These are phyloP conservation scores for Tryphoninae sp. DNA, from an alignment of 2,888 invertebrate genomes.

Conservation along the genomic window DNA sequence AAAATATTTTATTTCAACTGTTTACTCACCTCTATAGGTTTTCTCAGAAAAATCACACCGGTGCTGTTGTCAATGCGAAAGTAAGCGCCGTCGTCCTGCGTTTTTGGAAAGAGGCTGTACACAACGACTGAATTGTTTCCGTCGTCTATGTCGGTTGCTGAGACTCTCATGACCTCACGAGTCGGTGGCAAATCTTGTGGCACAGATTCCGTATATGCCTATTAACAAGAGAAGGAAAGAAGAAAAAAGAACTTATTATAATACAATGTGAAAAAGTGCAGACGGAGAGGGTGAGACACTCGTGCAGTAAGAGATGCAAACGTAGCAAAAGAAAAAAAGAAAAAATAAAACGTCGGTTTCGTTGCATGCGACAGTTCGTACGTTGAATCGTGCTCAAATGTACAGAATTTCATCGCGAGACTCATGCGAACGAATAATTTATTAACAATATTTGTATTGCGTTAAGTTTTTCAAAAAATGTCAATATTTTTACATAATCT, in stretches of 20 bases:
- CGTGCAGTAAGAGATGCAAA: background rate
- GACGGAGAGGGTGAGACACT: background rate
- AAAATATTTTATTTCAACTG: background rate
- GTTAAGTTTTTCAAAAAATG: too few relatives aligned
- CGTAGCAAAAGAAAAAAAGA: background rate
- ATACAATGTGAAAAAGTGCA: slow-evolving; percentile 20
- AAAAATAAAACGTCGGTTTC: background rate
- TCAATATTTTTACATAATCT: too few relatives aligned
- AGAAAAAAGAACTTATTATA: slow-evolving; percentile 9
- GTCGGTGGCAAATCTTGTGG: slow-evolving; percentile 89
- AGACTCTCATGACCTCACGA: slow-evolving; percentile 92
- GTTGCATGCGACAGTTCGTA: slow-evolving; percentile 40
- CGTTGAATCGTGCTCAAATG: slow-evolving; percentile 57
- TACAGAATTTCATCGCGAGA: slow-evolving; percentile 58
- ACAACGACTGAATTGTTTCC: slow-evolving; percentile 93
- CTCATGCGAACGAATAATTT: slow-evolving; percentile 51
- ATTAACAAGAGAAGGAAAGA: slow-evolving; percentile 60
- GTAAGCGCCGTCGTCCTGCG: slow-evolving; percentile 84
- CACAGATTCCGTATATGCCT: slow-evolving; percentile 88
- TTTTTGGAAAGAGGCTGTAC: slow-evolving; percentile 83
- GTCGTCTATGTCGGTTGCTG: slow-evolving; percentile 95
- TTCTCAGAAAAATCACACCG: slow-evolving; percentile 91
- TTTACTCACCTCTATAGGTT: slow-evolving; percentile 85
- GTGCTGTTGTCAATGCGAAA: slow-evolving; percentile 92
- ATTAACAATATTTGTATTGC: background rate